Base-by-base conservation (phyloP, 2,113 vertebrate species). In the Oncorhynchus nerka region DNA sequence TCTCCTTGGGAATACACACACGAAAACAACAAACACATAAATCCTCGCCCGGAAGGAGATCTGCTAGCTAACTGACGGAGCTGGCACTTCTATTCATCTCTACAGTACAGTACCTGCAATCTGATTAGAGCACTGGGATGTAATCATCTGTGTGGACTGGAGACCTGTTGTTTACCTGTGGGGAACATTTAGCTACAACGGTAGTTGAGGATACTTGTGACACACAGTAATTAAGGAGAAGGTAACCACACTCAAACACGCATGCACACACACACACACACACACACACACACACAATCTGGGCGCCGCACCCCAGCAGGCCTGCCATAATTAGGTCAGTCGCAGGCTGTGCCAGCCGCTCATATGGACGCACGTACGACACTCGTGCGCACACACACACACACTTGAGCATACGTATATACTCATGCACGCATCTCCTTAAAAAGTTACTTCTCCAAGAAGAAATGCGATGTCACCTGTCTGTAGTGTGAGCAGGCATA, bases 271-370 rank as follows among this genome's bases (percentile, higher is more conserved):
- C 34, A 34, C 34, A 39, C 39, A 7, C 6, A 8, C 5, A 6
- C 34, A 34, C 34, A 34, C 34, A 39, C 39, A 39, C 34, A 39
- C 39, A 39, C 39, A 39, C 39, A 39, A 82, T 4, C 81, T 85
- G 82, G 83, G 83, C 87, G 70, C 59, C 16, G 13, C 6, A 66
- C 72, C 81, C 83, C 20, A 11, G 67, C 78, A 55, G 68, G 76
- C 48, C 39, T 57, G 73, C 78, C 83, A 80, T 85, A 92, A 89
- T 92, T 83, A 87, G 81, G 79, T 87, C 76, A 86, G 30, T 59
- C 70, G 5, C 3, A 26, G 55, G 59, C 81, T 78, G 72, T 51
- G 64, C 51, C 34, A 78, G 68, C 20, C n/a, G 51, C 67, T 81
- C 15, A 64, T 11, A 39, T 20, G 61, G 32, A 70, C 55, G 4